Evolutionary conservation across 2,797 vertebrate genomes (phyloP), one percentile per base, ranked within the genome.

Genomic region (Pelobates cultripes): DNA sequence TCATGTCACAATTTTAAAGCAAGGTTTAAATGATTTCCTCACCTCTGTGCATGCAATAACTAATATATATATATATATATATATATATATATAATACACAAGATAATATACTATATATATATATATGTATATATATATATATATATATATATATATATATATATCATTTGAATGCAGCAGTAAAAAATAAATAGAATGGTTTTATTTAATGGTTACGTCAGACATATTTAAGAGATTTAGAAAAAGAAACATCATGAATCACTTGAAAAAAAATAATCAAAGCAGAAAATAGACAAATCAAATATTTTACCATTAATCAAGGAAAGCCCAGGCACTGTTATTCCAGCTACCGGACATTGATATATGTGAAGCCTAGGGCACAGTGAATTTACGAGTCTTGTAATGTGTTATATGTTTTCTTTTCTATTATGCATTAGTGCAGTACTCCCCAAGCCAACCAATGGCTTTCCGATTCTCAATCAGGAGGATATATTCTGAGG

Each of bases 251-350:
- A 83, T 73, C 70, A 78, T 75, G 66, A 83, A 83, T 83, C 66
- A 81, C 55, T 70, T 28, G 15, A 51, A 74, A 1, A 77, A 70
- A 70, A 78, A 73, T 68, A 73, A 83, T 78, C 63, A 60, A 83
- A 83, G 57, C 43, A 4, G 42, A 79, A 83, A 79, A 75, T 64
- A 75, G 72, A 45, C 82, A 79, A 83, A 83, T 83, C 55, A 79
- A 79, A 79, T 72, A 83, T 74, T 78, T 83, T 73, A 83, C 74
- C 76, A 83, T 79, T 83, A 83, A 83, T 83, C 72, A 79, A 79
- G 57, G 53, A 61, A 79, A 79, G 43, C 28, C 77, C 41, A 45
- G 55, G 66, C 28, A 57, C 15, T 79, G 82, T 79, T 78, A 83
- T 83, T 83, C 76, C 70, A 74, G 71, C 64, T 61, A 71, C 71